Conservation (phyloP, 2,113 vertebrate species). For the Todiramphus chloris region DNA sequence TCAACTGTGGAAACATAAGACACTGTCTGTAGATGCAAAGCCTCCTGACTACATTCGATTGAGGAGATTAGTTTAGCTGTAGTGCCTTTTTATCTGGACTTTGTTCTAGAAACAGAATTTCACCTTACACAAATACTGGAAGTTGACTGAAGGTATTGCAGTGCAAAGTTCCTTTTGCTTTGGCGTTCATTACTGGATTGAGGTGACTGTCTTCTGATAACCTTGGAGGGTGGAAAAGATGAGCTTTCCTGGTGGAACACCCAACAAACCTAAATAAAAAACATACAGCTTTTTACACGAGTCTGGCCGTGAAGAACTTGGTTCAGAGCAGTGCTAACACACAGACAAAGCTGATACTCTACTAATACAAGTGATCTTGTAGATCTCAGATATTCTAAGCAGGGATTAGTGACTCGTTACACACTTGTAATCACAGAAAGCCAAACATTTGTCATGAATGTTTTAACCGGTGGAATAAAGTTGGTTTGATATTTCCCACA, state of each 20-base stretch:
- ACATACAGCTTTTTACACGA: not conserved
- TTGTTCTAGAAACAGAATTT: conserved; percentile 47
- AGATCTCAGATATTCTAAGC: not conserved
- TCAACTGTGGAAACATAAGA: not conserved
- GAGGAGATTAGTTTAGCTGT: not conserved
- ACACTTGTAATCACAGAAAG: not conserved
- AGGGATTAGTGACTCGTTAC: not conserved
- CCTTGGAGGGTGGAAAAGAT: not conserved
- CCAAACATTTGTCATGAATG: not conserved
- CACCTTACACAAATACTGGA: conserved; percentile 43
- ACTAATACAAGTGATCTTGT: not conserved
- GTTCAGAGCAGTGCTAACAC: not conserved
- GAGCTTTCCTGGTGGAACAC: not conserved
- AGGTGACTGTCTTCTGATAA: not conserved
- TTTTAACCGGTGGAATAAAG: not conserved
- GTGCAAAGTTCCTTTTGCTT: conserved; percentile 59
- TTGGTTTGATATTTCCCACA: not conserved
- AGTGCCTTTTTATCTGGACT: conserved; percentile 21
- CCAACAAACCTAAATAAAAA: not conserved
- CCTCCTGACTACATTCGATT: not conserved
- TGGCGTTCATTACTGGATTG: not conserved
- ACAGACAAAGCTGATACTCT: not conserved
- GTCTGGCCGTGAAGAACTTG: not conserved
- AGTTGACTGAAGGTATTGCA: conserved; percentile 32
- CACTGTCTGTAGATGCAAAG: not conserved